These are phyloP conservation scores for Phainopepla nitens DNA, from an alignment of 2,113 vertebrate species.

Conservation along the genomic window DNA sequence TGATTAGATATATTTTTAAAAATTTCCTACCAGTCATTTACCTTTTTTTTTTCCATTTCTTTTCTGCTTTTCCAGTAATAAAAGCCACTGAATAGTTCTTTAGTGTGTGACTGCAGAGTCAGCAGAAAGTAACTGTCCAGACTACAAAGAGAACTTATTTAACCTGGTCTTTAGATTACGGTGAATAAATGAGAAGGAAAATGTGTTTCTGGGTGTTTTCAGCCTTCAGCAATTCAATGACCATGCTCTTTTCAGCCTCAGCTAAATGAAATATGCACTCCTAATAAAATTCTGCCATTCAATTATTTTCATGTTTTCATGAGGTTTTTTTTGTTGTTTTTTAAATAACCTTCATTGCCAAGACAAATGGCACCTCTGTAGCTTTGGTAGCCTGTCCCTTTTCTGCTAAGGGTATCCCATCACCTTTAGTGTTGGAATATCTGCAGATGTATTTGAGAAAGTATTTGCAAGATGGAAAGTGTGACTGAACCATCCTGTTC, in stretches of 20 bases:
- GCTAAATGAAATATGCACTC: neutral
- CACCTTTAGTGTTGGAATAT: neutral
- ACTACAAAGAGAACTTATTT: neutral
- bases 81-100: neutral
- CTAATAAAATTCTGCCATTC: neutral
- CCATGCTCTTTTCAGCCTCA: neutral
- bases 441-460: neutral
- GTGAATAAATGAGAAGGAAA: slow-evolving; percentile 31
- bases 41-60: neutral
- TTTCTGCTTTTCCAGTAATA: neutral
- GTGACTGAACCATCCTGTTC: neutral
- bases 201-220: slow-evolving; percentile 7
- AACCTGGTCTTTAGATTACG: neutral
- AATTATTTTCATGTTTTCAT: neutral
- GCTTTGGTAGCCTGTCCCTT: neutral
- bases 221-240: slow-evolving; percentile 8
- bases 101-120: neutral
- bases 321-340: fast-evolving
- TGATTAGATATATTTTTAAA: neutral
- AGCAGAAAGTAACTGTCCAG: slow-evolving; percentile 14
- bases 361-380: neutral
- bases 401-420: neutral
- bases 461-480: neutral
- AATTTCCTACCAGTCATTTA: neutral
- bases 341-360: neutral